Base-by-base conservation (phyloP, 2,113 vertebrate species). In the Athene noctua region DNA sequence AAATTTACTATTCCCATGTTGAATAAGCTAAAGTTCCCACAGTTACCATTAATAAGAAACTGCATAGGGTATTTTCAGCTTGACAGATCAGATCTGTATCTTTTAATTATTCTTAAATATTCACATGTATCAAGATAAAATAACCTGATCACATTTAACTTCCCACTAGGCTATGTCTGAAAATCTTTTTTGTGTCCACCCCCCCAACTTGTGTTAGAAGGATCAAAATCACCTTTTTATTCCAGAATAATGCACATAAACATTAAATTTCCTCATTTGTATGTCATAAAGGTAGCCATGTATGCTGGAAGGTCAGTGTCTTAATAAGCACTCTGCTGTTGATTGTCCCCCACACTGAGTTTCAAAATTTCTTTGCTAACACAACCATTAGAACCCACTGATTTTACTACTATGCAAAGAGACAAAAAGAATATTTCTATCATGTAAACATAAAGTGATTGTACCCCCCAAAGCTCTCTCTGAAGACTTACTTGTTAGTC, bases 41-140 rank as follows among this genome's bases (percentile, higher is more conserved):
- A 88, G 86, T 62, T 87, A 74, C 20, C 55, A 86, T 40, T 83
- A 88, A 73, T 73, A 86, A 83, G 61, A 71, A 96, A 40, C 47
- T 66, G 51, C 66, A 77, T 12, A 73, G 54, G 71, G 66, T 88
- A 83, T 71, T 90, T 94, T 88, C 10, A 3, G 18, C 71, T 82
- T 77, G 47, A 90, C 67, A 88, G 29, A 77, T 59, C 42, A 63
- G 21, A 66, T 59, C 30, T 85, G 91, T 93, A 78, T 81, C 46
- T 82, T 94, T 77, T 86, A 92, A 90, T 94, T 94, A 38, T 58
- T 84, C 63, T 91, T 71, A 92, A 88, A 49, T 71, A 89, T 71
- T 13, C 18, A 26, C n/a, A 86, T 16, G 14, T 44, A 78, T 77
- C 52, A 87, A 87, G 52, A 63, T 29, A 81, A 89, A 89, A 72